These are phyloP conservation scores for Andrena hattorfiana DNA, from an alignment of 2,888 invertebrate genomes.

Conservation along the genomic window DNA sequence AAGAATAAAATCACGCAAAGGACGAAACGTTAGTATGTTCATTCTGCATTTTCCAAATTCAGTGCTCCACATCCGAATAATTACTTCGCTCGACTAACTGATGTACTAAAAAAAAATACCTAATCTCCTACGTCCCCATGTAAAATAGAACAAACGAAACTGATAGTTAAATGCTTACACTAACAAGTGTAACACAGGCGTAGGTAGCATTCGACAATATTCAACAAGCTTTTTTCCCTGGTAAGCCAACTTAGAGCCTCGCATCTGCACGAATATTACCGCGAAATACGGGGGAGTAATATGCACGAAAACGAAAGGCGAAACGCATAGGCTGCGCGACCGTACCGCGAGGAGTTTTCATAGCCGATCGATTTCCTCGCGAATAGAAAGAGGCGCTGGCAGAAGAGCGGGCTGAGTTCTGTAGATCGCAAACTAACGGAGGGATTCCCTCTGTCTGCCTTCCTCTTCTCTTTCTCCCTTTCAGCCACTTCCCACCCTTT, in stretches of 20 bases:
- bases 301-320: neutral
- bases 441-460: conserved; percentile 59
- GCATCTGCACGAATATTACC: conserved; percentile 23
- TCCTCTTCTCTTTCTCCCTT: conserved; percentile 31
- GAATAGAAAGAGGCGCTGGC: conserved; percentile 45
- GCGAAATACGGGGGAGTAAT: neutral
- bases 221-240: neutral
- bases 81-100: no score
- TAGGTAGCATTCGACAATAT: conserved; percentile 16
- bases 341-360: conserved; percentile 59
- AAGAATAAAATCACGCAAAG: no score
- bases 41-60: no score
- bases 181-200: no score
- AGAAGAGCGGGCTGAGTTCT: conserved; percentile 51
- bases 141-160: no score
- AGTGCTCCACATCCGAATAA: no score
- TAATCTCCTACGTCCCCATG: no score
- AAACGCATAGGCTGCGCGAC: conserved; percentile 1
- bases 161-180: no score
- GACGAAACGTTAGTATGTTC: no score
- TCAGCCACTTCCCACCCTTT: conserved; percentile 38
- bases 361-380: conserved; percentile 67
- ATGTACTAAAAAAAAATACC: no score
- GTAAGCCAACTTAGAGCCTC: conserved; percentile 4
- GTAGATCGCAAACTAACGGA: conserved; percentile 63